Conservation (phyloP, 2,797 vertebrate species). For the Luscinia luscinia region DNA sequence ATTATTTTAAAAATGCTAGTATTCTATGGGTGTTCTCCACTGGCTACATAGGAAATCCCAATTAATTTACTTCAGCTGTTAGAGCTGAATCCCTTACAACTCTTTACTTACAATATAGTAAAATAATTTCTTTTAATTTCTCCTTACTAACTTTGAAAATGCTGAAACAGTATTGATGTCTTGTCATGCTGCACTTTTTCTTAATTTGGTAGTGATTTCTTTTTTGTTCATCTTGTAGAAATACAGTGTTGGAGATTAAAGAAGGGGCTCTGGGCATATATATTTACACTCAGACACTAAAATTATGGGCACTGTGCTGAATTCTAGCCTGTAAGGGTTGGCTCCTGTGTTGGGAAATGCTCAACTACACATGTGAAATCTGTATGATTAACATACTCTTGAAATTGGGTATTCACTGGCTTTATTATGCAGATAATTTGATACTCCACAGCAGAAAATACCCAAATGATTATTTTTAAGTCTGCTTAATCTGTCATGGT, state of each 20-base stretch:
- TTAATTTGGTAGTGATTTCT: conserved; percentile 5
- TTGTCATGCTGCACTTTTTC: conserved; percentile 14
- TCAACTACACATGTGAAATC: neutral
- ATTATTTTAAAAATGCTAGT: neutral
- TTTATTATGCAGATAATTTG: conserved; percentile 11
- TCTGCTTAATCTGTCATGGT: conserved; percentile 10
- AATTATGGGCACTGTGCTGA: neutral
- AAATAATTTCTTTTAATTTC: conserved; percentile 33
- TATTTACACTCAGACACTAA: neutral
- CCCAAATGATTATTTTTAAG: conserved; percentile 6
- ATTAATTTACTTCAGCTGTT: conserved; percentile 35
- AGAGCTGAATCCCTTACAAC: neutral
- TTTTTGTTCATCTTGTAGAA: neutral
- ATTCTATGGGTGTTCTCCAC: neutral
- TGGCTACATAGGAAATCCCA: conserved; percentile 27
- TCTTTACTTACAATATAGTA: neutral
- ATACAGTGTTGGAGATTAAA: neutral
- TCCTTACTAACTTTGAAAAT: conserved; percentile 42
- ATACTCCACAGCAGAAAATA: conserved; percentile 1
- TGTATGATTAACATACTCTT: neutral
- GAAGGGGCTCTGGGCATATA: neutral
- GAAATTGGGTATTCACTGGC: neutral
- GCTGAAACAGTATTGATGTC: conserved; percentile 26
- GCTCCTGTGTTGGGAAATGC: neutral
- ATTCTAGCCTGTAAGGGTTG: neutral